These are phyloP conservation scores for Odobenus rosmarus DNA, from an alignment of 2,113 vertebrate genomes.

Conservation along the genomic window DNA sequence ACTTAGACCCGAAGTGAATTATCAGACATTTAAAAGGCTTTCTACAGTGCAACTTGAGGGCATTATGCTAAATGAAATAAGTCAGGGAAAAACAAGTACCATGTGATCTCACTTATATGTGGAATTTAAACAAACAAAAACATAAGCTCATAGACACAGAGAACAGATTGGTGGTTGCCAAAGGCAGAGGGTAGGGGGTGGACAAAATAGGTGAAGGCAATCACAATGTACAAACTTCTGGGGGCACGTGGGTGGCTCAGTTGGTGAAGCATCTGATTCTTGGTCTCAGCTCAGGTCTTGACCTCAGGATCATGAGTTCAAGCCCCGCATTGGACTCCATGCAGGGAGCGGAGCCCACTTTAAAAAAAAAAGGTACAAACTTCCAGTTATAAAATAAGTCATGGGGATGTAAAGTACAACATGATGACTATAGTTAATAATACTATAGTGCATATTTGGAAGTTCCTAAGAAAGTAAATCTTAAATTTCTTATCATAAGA, in stretches of 20 bases:
- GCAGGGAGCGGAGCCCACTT: background rate
- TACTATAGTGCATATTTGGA: background rate
- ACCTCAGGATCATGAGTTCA: background rate
- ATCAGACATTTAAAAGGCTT: conserved; percentile 28
- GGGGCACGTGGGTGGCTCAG: background rate
- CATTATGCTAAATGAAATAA: background rate
- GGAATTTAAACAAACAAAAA: background rate
- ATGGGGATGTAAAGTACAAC: background rate
- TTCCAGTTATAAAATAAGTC: background rate
- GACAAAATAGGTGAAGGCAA: background rate
- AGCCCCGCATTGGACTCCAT: background rate
- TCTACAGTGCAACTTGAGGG: background rate
- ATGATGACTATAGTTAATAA: background rate
- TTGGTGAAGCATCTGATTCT: background rate
- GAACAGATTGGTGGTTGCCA: background rate
- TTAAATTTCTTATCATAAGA: background rate
- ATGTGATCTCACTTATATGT: background rate
- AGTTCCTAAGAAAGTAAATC: background rate
- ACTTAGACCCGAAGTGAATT: conserved; percentile 27
- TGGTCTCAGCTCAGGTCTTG: background rate
- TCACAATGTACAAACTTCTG: background rate
- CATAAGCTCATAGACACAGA: background rate
- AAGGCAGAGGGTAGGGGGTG: background rate
- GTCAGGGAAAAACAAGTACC: background rate
- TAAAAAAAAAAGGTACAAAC: background rate